Base-by-base conservation (phyloP, 2,797 vertebrate genomes). In the Micropoecilia bifurca region DNA sequence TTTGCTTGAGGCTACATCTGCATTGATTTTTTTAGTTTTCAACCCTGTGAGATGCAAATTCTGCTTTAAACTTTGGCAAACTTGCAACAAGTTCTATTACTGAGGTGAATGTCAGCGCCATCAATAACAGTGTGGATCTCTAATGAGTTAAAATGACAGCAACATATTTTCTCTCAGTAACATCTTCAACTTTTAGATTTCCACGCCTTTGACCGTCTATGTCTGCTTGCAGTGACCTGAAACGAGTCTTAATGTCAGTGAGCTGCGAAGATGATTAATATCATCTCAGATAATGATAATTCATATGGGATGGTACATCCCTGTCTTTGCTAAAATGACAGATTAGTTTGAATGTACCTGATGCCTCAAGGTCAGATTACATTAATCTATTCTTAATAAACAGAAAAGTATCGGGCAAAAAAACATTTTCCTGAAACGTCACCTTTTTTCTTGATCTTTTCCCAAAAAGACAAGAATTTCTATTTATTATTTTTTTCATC, bases 31-130 rank as follows among this genome's bases (percentile, higher is more conserved):
- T 85, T 66, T 36, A 81, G 73, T 2, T 9, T 73, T 76, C 77
- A 57, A 82, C 79, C 48, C 77, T 80, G 82, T 83, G 39, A 41
- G 69, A 22, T 55, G 74, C 39, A 3, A 22, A 77, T 74, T 82
- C 45, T 77, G 80, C 84, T 90, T 86, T 74, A 80, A 87, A 85
- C 78, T 84, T 88, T 43, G 79, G 85, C 80, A 81, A 84, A 88
- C 89, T 91, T 89, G 84, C 83, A 85, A 80, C 83, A 36, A 68
- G 77, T 79, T 87, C 83, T 87, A 92, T 89, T 91, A 92, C 74
- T 8, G 76, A 73, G 78, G 72, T 76, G 78, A 91, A 92, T 87
- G 87, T 90, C 92, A 88, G 53, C 57, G 63, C 87, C 87, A 91
- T 92, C 89, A 89, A 92, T 91, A 91, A 86, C 75, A 47, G 80